Evolutionary conservation across 1,140 invertebrate species (phyloP).

Genomic region (Drosophila serrata): DNA sequence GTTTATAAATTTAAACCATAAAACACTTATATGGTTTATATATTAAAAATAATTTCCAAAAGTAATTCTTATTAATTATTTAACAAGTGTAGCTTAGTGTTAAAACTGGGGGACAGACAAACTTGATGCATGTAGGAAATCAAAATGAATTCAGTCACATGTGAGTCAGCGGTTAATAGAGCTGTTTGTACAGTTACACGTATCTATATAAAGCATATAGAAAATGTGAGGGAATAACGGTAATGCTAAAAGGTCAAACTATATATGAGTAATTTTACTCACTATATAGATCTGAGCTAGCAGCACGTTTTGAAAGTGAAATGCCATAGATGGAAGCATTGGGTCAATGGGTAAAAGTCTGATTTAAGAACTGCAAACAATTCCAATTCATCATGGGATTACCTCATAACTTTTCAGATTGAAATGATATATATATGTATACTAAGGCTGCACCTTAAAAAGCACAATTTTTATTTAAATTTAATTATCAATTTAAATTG

Average conservation of each 20-base stretch:
- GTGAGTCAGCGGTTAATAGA: conserved; percentile 49
- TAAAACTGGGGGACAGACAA: conserved; percentile 10
- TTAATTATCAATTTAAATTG: conserved; percentile 74
- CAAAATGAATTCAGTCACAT: conserved; percentile 25
- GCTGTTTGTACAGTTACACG: conserved; percentile 52
- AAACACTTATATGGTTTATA: neutral
- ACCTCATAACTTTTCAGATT: conserved; percentile 27
- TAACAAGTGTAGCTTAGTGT: conserved; percentile 39
- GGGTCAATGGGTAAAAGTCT: conserved; percentile 24
- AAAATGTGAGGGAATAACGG: conserved; percentile 39
- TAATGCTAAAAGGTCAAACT: conserved; percentile 60
- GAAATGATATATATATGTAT: conserved; percentile 8
- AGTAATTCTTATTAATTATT: too few relatives aligned
- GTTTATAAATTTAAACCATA: neutral
- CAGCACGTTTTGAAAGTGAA: conserved; percentile 33
- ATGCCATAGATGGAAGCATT: conserved; percentile 10
- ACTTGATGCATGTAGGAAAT: conserved; percentile 47
- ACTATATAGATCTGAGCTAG: conserved; percentile 14
- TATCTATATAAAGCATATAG: conserved; percentile 7
- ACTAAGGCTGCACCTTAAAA: conserved; percentile 41
- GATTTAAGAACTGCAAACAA: conserved; percentile 2
- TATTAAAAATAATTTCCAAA: neutral
- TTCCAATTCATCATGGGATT: conserved; percentile 21
- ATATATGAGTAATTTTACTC: conserved; percentile 44
- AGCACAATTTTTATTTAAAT: conserved; percentile 58